A percentile compares a stretch with the other conserved stretches of the same genome.
Evolutionary conservation across 2,797 vertebrate genomes (phyloP).

Genomic region (Sebastes flavidus): DNA sequence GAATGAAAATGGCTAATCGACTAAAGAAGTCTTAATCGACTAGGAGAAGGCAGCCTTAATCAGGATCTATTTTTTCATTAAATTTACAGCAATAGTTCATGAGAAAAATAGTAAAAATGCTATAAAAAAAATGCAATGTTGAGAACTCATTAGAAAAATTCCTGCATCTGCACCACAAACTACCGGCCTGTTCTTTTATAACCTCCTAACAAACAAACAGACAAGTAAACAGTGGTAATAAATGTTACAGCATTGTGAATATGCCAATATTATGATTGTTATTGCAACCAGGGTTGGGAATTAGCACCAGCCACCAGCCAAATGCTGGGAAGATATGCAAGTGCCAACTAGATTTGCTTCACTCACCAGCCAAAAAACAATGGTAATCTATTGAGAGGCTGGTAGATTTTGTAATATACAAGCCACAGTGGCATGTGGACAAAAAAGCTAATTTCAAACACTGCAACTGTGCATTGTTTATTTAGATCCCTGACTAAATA

Average conservation of each 20-base stretch:
- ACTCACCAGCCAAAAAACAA: no score
- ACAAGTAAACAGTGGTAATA: neutral
- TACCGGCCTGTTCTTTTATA: neutral
- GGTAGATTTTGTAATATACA: no score
- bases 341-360: no score
- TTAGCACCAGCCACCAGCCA: no score
- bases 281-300: neutral
- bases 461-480: no score
- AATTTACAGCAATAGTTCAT: neutral
- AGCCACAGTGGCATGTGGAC: no score
- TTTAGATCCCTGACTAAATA: neutral
- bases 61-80: neutral
- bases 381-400: no score
- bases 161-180: neutral
- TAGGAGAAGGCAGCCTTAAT: no score
- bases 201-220: neutral
- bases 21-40: no score
- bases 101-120: neutral
- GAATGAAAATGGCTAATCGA: rapidly evolving
- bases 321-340: no score
- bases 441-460: no score
- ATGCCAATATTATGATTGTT: neutral
- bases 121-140: neutral
- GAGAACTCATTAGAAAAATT: neutral
- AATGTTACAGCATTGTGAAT: neutral